Percentiles rank a stretch among this genome's conserved stretches.
These are phyloP conservation scores for Chaetorhynchus papuensis DNA, from an alignment of 2,113 vertebrate species.

Conservation along the genomic window DNA sequence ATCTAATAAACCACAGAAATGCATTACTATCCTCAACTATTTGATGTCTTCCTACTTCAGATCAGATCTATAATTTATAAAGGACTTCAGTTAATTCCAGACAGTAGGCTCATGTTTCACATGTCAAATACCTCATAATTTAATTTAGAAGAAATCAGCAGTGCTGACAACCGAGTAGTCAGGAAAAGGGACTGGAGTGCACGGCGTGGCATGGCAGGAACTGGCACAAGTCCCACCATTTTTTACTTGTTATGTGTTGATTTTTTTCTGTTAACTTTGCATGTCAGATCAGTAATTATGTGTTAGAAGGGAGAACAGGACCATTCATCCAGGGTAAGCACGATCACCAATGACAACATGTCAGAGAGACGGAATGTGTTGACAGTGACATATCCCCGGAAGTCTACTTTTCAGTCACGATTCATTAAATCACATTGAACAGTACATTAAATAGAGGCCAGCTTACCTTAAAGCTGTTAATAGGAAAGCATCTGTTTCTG, in stretches of 20 bases:
- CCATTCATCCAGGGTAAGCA: neutral
- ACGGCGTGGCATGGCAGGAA: neutral
- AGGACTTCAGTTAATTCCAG: neutral
- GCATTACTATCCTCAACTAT: neutral
- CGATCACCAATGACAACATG: neutral
- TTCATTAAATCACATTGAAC: neutral
- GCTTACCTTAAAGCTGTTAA: neutral
- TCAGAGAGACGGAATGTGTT: neutral
- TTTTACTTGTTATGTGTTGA: neutral
- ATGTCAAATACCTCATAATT: neutral
- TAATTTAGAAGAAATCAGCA: neutral
- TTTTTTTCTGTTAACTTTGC: neutral
- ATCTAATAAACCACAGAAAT: neutral
- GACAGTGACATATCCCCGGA: neutral
- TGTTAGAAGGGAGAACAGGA: neutral
- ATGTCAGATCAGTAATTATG: neutral
- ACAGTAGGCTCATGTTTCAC: neutral
- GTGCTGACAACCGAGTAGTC: neutral
- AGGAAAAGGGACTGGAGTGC: neutral
- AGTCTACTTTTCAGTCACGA: neutral
- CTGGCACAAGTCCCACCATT: neutral
- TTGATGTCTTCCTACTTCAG: neutral
- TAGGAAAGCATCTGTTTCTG: neutral
- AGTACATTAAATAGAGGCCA: neutral
- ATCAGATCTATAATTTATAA: neutral